Base-by-base conservation (phyloP, 2,797 vertebrate genomes). In the Anabacerthia variegaticeps region DNA sequence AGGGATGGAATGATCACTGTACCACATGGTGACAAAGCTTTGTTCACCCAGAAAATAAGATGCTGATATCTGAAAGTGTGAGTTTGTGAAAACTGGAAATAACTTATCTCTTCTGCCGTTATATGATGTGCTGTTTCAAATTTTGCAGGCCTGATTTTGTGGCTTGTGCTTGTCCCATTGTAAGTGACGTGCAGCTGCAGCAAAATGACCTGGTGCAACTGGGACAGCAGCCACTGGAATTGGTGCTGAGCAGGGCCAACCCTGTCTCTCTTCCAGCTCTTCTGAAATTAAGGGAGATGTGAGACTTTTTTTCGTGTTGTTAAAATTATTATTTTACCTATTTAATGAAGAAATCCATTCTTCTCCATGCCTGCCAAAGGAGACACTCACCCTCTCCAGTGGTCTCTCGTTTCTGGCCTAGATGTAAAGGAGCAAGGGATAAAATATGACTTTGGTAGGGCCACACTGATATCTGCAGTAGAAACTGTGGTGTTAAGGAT, bases 241-340 rank as follows among this genome's bases (percentile, higher is more conserved):
- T 68, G 20, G 9, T 75, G n/a, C 37, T 86, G 46, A 72, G 19
- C 39, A 66, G 16, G 16, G 37, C 28, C 56, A 77, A 39, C 13
- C 48, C 10, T 14, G 11, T 27, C 27, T 77, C 22, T 72, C 16
- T 67, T 51, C 22, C 69, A 28, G 26, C 13, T 41, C 32, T 86
- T 81, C 34, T 78, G 30, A 79, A 75, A 73, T 44, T 24, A 44
- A 34, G 43, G 12, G 30, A 49, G 21, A 12, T n/a, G 46, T 37
- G 15, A 43, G 6, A 37, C 2, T 13, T 28, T 24, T 28, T 0
- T 9, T 54, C 8, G 44, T 69, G 0, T 20, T 32, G 26, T 78
- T 66, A 3, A 46, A 46, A 41, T 20, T 36, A 6, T 10, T 49
- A 12, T 44, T 65, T 78, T 65, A 43, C 30, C 27, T 74, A 44